Evolutionary conservation across 2,888 invertebrate genomes (phyloP).

Genomic region (Polia nebulosa): DNA sequence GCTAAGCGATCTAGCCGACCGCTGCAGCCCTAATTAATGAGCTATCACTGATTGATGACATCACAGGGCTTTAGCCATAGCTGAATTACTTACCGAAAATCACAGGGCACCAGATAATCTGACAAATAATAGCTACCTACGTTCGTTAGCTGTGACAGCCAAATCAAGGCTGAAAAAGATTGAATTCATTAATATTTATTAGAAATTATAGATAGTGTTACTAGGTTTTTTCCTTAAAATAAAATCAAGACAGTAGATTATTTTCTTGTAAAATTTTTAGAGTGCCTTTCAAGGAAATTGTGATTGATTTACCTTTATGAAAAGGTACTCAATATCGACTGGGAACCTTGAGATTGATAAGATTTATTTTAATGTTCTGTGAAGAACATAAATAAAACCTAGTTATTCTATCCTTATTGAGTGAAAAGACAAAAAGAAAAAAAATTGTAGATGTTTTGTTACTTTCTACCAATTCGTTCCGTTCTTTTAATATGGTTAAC

Average conservation of each 20-base stretch:
- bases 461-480: no score
- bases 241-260: neutral
- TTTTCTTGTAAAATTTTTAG: neutral
- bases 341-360: neutral
- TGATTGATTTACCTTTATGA: slow-evolving; percentile 2
- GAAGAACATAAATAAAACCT: neutral
- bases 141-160: slow-evolving; percentile 27
- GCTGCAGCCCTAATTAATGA: slow-evolving; percentile 57
- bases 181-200: slow-evolving; percentile 40
- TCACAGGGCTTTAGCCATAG: slow-evolving; percentile 36
- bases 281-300: neutral
- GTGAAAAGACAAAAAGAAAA: no score
- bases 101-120: slow-evolving; percentile 48
- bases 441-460: no score
- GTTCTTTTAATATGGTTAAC: no score
- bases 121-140: slow-evolving; percentile 29
- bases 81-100: slow-evolving; percentile 51
- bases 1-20: slow-evolving; percentile 29
- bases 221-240: neutral
- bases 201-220: slow-evolving; percentile 24
- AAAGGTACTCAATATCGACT: neutral
- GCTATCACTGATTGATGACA: slow-evolving; percentile 55
- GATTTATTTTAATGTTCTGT: neutral
- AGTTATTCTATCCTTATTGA: neutral
- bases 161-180: slow-evolving; percentile 13